Evolutionary conservation across 2,797 vertebrate genomes (phyloP).

Genomic region (Urosaurus nigricauda): DNA sequence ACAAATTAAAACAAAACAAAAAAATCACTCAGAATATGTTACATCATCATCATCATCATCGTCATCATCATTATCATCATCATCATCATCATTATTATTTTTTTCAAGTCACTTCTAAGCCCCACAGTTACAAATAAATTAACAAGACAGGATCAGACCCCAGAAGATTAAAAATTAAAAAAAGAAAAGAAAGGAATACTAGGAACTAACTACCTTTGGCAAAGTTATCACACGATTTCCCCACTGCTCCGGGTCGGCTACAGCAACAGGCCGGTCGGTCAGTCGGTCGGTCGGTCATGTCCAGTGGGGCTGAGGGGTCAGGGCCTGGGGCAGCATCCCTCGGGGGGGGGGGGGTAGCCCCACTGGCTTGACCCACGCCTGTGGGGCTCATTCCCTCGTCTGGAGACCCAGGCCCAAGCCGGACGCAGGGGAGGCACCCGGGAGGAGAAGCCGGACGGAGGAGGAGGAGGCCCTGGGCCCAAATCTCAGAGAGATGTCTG

Average conservation of each 20-base stretch:
- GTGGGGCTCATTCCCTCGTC: not conserved
- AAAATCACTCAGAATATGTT: constrained; percentile 53
- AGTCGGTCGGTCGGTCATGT: no score
- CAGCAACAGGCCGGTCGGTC: constrained; percentile 17
- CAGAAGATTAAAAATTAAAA: constrained; percentile 45
- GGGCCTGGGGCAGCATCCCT: constrained; percentile 14
- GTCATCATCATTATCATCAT: not conserved
- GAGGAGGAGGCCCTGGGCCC: no score
- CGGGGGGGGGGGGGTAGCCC: not conserved
- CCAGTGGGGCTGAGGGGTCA: not conserved
- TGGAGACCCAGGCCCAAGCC: not conserved
- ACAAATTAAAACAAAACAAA: constrained; percentile 47
- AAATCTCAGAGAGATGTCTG: no score
- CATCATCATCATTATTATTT: not conserved
- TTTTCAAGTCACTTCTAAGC: constrained; percentile 59
- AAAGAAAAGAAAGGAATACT: constrained; percentile 39
- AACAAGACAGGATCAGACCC: constrained; percentile 52
- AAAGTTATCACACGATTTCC: constrained; percentile 45
- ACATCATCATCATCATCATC: constrained; percentile 49
- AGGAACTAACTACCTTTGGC: constrained; percentile 53
- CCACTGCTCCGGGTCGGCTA: constrained; percentile 43
- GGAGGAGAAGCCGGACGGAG: not conserved
- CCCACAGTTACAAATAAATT: constrained; percentile 61
- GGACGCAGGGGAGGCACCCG: constrained; percentile 2
- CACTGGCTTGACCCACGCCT: not conserved